Evolutionary conservation across 2,888 invertebrate genomes (phyloP).

Genomic region (Trichopria drosophilae): DNA sequence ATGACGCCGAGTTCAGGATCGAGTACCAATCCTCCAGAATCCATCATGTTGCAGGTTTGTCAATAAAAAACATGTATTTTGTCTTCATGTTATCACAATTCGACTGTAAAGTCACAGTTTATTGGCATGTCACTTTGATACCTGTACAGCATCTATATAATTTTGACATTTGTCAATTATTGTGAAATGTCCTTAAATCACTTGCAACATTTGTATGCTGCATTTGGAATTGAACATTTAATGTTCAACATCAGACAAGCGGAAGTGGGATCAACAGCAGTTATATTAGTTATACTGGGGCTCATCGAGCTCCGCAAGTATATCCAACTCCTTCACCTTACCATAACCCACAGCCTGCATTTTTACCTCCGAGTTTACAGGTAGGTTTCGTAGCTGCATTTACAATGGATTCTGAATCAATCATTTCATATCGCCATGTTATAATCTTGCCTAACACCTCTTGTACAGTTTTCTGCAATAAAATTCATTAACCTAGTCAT

Average conservation of each 20-base stretch:
- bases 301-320: conserved; percentile 56
- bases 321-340: conserved; percentile 56
- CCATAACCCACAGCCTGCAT: conserved; percentile 57
- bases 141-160: background rate
- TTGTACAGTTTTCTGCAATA: too few relatives aligned
- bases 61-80: conserved; percentile 5
- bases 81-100: too few relatives aligned
- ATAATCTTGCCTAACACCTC: too few relatives aligned
- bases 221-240: conserved; percentile 49
- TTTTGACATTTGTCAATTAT: conserved; percentile 25
- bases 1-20: conserved; percentile 57
- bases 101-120: too few relatives aligned
- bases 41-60: conserved; percentile 68
- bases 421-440: too few relatives aligned
- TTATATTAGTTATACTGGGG: conserved; percentile 53
- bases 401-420: too few relatives aligned
- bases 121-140: background rate
- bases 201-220: conserved; percentile 49
- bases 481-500: too few relatives aligned
- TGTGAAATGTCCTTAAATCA: conserved; percentile 33
- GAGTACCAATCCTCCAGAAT: conserved; percentile 62
- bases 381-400: conserved; percentile 40
- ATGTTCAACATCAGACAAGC: conserved; percentile 47
- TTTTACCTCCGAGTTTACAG: conserved; percentile 56
- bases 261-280: too few relatives aligned